phyloP scores from a whole-genome alignment of 2,113 vertebrate species.

The Hyla sarda region DNA sequence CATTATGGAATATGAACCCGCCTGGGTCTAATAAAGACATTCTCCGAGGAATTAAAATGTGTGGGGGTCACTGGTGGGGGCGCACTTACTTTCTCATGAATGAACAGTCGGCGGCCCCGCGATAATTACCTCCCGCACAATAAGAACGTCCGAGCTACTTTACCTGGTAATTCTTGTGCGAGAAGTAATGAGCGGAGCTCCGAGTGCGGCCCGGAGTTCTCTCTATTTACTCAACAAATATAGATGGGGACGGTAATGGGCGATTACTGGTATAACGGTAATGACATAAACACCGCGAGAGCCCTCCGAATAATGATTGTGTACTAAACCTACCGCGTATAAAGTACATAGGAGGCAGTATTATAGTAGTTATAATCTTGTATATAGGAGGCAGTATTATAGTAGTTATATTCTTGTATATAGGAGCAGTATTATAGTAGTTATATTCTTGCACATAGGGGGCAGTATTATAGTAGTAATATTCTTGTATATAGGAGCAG shows the following conservation, averaged over 20 bases:
- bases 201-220: neutral
- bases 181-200: slow-evolving; percentile 23
- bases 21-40: slow-evolving; percentile 48
- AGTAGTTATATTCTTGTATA: slow-evolving; percentile 10
- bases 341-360: neutral
- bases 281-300: neutral
- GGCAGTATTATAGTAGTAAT: slow-evolving; percentile 1
- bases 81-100: slow-evolving; percentile 44
- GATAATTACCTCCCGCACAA: slow-evolving; percentile 44
- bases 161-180: neutral
- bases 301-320: neutral
- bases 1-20: slow-evolving; percentile 32
- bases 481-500: neutral
- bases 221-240: neutral
- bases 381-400: slow-evolving; percentile 2
- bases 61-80: slow-evolving; percentile 40
- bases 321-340: neutral
- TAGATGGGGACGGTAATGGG: neutral
- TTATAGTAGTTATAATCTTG: slow-evolving; percentile 5
- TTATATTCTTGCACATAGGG: slow-evolving; percentile 22
- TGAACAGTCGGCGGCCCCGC: slow-evolving; percentile 34
- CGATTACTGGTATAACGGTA: neutral
- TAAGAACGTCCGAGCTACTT: neutral
- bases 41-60: slow-evolving; percentile 42
- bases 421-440: neutral